Conservation (phyloP, 2,113 vertebrate genomes). For the Orientallactaga bullata region DNA sequence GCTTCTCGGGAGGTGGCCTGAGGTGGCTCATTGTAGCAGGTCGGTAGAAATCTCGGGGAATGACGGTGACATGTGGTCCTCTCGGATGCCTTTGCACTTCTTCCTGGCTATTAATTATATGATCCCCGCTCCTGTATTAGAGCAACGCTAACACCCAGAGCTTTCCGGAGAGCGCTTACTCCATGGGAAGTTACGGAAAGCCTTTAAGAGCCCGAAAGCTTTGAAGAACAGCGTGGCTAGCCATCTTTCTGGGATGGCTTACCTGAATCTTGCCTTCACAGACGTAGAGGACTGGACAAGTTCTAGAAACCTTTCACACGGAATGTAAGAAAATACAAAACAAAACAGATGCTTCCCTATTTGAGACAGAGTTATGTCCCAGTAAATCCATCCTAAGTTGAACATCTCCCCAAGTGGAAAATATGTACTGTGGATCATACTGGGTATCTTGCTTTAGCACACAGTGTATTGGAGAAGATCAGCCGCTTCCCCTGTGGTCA, state of each 20-base stretch:
- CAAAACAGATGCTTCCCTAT: background rate
- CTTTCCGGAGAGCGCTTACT: constrained; percentile 14
- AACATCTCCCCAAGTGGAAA: background rate
- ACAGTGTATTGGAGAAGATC: no score
- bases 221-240: constrained; percentile 3
- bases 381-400: background rate
- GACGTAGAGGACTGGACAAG: background rate
- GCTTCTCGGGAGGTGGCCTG: background rate
- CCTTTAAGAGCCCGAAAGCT: constrained; percentile 54
- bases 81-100: background rate
- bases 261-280: background rate
- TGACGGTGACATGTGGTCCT: background rate
- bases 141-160: background rate
- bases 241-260: constrained; percentile 42
- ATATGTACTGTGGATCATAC: accelerated
- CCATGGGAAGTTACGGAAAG: constrained; percentile 31
- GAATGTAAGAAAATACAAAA: background rate
- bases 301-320: background rate
- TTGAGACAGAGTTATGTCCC: background rate
- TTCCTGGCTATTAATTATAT: constrained; percentile 34
- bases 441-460: background rate
- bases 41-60: background rate
- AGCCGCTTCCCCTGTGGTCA: background rate
- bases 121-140: background rate
- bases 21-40: background rate